These are phyloP conservation scores for Aselliscus stoliczkanus DNA, from an alignment of 2,797 vertebrate species.

Conservation along the genomic window DNA sequence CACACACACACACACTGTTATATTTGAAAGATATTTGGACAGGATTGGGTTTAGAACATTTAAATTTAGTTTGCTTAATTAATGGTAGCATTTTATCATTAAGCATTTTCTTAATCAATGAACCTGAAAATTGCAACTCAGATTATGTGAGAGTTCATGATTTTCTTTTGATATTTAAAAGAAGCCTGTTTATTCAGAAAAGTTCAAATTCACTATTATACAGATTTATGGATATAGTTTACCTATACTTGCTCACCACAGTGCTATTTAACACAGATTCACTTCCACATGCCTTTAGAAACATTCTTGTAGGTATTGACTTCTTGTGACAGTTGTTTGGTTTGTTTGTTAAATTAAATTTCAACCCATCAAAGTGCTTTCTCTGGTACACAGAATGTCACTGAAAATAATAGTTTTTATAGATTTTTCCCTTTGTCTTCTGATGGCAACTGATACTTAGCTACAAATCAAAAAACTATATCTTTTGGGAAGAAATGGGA, in stretches of 20 bases:
- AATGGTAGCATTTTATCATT: background rate
- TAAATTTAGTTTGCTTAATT: background rate
- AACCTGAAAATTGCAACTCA: background rate
- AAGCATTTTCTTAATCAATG: background rate
- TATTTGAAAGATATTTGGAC: background rate
- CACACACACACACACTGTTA: background rate
- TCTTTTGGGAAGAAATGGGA: background rate
- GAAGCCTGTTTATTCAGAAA: background rate
- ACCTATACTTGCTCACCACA: background rate
- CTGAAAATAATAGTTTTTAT: constrained; percentile 57
- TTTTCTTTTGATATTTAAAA: background rate
- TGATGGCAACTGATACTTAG: constrained; percentile 42
- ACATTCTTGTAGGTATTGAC: background rate
- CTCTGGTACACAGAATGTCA: background rate
- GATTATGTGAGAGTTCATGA: background rate
- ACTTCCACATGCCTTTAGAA: background rate
- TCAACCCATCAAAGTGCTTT: constrained; percentile 21
- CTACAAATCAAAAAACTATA: background rate
- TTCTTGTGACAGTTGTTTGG: constrained; percentile 7
- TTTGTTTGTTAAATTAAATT: constrained; percentile 57
- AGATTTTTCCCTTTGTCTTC: constrained; percentile 47
- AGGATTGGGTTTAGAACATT: background rate
- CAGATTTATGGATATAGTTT: background rate
- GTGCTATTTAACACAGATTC: background rate
- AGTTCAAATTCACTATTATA: background rate